Base-by-base conservation (phyloP, 2,888 invertebrate species). In the Elmis aenea region DNA sequence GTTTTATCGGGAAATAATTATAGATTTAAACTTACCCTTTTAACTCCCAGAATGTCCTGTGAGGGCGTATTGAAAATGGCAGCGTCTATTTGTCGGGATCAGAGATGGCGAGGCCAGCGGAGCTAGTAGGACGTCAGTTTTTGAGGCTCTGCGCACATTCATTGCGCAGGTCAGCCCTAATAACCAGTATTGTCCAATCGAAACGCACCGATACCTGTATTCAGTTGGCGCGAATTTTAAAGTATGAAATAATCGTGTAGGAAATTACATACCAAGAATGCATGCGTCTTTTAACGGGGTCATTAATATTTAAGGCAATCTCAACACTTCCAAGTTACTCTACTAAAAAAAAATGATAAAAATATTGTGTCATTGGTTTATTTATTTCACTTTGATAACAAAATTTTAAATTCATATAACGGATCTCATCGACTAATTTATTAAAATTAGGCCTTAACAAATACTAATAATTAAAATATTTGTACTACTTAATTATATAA, bases 41-140 rank as follows among this genome's bases (percentile, higher is more conserved):
- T 57, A 72, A 72, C 70, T 71, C 69, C 63, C 54, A 66, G 62
- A 69, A 63, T 66, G 69, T 67, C 72, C 72, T 70, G 69, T 71
- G 75, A 75, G 74, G 75, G 75, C 75, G 75, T 75, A 72, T 67
- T 67, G 62, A 64, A 67, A 68, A 61, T 58, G 59, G 57, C 61
- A 61, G 56, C 66, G 62, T 61, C 65, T 67, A 57, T 62, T 56
- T 59, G 45, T 54, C 50, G 55, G 50, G 64, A 64, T 60, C 65
- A 69, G 68, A 69, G 69, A 69, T 69, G 69, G 67, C 68, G 68
- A 67, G 59, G 65, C 63, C 65, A 68, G 71, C 62, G 65, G 63
- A 27, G 35, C 32, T 38, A 30, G 24, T 26, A 27, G 23, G 30
- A 5, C 18, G 18, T 33, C 26, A 21, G 14, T 8, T n/a, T 13